Evolutionary conservation across 35 echinoderm and acorn worm genomes (phyloP).

Genomic region (Chiridota heheva): DNA sequence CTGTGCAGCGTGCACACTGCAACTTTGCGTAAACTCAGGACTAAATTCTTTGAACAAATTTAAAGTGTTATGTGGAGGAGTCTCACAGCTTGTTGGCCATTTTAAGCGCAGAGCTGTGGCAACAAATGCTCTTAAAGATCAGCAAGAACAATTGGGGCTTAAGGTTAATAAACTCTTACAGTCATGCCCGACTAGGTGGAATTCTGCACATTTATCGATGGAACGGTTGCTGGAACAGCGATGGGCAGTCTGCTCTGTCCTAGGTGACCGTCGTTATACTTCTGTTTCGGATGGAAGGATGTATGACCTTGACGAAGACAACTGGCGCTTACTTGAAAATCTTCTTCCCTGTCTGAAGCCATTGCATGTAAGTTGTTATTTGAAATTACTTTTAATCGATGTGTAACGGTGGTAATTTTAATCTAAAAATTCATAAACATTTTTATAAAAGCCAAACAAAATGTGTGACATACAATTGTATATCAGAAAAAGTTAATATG

Average conservation of each 20-base stretch:
- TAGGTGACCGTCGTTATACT: conserved; percentile 19
- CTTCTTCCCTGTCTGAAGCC: conserved; percentile 23
- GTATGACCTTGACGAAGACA: conserved; percentile 12
- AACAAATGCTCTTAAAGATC: conserved; percentile 28
- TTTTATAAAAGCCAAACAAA: too few relatives aligned
- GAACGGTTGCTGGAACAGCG: conserved; percentile 11
- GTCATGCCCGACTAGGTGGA: conserved; percentile 36
- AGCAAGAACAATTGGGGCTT: conserved; percentile 28
- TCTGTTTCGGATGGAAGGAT: conserved; percentile 7
- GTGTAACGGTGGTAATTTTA: too few relatives aligned
- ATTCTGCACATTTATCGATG: conserved; percentile 13
- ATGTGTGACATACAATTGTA: too few relatives aligned
- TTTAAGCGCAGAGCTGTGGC: conserved; percentile 33
- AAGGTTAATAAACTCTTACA: conserved; percentile 9
- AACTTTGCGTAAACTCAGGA: conserved; percentile 23
- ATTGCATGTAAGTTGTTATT: conserved; percentile 22
- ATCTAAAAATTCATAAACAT: too few relatives aligned
- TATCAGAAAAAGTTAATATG: too few relatives aligned
- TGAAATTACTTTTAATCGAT: too few relatives aligned
- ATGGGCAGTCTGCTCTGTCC: conserved; percentile 35
- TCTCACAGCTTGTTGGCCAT: conserved; percentile 7
- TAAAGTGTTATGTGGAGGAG: not conserved
- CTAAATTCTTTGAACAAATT: not conserved
- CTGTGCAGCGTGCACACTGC: conserved; percentile 11
- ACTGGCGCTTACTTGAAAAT: conserved; percentile 16